Base-by-base conservation (phyloP, 2,113 vertebrate species). In the Benitochromis conjunctus region DNA sequence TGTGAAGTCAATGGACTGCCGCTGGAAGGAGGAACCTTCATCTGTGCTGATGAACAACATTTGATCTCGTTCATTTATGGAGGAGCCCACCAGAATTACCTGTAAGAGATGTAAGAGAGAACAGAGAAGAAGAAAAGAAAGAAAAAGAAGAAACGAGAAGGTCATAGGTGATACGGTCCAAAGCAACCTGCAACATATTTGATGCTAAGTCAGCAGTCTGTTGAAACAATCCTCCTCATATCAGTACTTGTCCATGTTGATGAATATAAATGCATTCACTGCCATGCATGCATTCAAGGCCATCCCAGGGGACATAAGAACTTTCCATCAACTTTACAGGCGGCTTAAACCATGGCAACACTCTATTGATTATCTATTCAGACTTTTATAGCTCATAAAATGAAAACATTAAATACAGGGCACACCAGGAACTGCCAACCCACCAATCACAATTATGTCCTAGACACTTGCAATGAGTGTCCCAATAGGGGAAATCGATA, bases 21-120 rank as follows among this genome's bases (percentile, higher is more conserved):
- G 97, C 95, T 98, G 98, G 95, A 99, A 99, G 41, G 96, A 98
- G 36, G 97, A 95, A 2, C 98, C 99, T 91, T 99, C 99, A 2
- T 99, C 98, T 0, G 88, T 97, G 91, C 98, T 99, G 92, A 99
- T 97, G 80, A 99, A 99, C 79, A 99, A 95, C 93, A 96, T 98
- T 96, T 99, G 98, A 82, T 98, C 98, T 9, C 96, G 95, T 79
- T 98, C 98, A 1, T 97, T 97, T 80, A 98, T 97, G 2, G 97
- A 97, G 2, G 98, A 98, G 79, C 98, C 98, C 60, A 99, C 97
- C 31, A 99, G 97, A 92, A 99, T 96, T 24, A 99, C 97, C 98
- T 99, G 92, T 24, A 94, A 95, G 60, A 95, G 9, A 74, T 12
- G 36, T 81, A n/a, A 64, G 10, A n/a, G 10, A 38, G 91, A 29